Evolutionary conservation across 1,140 invertebrate genomes (phyloP), one percentile per base, ranked within the genome.

Genomic region (Anastrepha ludens): DNA sequence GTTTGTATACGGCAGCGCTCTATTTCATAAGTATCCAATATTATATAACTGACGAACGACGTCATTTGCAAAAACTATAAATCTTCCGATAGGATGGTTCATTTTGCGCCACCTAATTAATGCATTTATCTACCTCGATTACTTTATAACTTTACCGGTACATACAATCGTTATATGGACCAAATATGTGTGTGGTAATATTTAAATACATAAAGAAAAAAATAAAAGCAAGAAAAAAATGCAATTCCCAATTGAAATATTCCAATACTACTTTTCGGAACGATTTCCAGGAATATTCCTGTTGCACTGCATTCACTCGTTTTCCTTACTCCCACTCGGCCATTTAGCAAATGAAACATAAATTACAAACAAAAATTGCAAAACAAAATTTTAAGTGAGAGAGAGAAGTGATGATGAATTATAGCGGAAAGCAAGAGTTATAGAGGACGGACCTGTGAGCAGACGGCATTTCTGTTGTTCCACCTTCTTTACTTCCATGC

Each of bases 231-330:
- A 74, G 41, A 74, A 41, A 15, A 74, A 74, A 74, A 5, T 47
- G 11, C 67, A 74, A 74, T 74, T 74, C 44, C 47, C 67, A 74
- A 74, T 44, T 74, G 67, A 74, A 41, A 41, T 39, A 74, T 4
- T 11, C 50, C 6, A 55, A 55, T 55, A 55, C 11, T 55, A 0
- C 50, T 55, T 6, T 55, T 6, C 50, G 11, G 3, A 55, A 11
- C 11, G 2, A 74, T 74, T 74, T 74, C 39, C 29, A 44, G 39
- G 3, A 15, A 74, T 44, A n/a, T 47, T 44, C 39, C 67, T 47
- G 50, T 11, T 55, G 50, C 50, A 55, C 50, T 55, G 50, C 50
- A 55, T 8, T 41, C 41, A 47, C 15, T 62, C 67, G 5, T 2
- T 11, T 41, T 3, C 41, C 15, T 15, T 0, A 47, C 60, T 17